Evolutionary conservation across 2,797 vertebrate species (phyloP).

Genomic region (Sebastes vulpes): DNA sequence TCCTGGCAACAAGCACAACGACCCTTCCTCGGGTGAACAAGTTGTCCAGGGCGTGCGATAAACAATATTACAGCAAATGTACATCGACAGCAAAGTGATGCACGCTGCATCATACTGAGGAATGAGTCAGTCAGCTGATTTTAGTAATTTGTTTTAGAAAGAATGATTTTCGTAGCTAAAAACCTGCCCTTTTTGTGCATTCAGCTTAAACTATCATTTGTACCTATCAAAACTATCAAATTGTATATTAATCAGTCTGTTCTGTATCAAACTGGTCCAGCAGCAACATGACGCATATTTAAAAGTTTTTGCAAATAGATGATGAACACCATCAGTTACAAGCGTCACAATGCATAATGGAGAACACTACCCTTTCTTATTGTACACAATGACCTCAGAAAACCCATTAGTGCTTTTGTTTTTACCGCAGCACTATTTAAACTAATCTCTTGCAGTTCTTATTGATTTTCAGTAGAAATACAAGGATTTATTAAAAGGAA

Average conservation of each 20-base stretch:
- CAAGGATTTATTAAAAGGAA: background rate
- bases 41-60: background rate
- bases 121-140: constrained; percentile 7
- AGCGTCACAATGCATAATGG: background rate
- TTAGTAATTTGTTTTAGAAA: constrained; percentile 14
- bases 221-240: background rate
- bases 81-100: constrained; percentile 16
- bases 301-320: background rate
- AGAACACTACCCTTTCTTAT: background rate
- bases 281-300: background rate
- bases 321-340: background rate
- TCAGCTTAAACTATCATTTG: constrained; percentile 11
- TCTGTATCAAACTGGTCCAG: background rate
- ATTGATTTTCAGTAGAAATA: constrained; percentile 1
- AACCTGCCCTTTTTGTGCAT: background rate
- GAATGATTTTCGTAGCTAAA: constrained; percentile 2
- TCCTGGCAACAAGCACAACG: constrained; percentile 26
- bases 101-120: background rate
- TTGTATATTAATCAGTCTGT: constrained; percentile 10
- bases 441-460: background rate
- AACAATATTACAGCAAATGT: constrained; percentile 20
- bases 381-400: background rate
- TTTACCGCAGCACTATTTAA: constrained; percentile 1
- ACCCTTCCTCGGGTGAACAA: constrained; percentile 16
- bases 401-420: background rate